A percentile compares a stretch with the other conserved stretches of the same genome.
phyloP scores from a whole-genome alignment of 2,888 invertebrate genomes.

The Kryphioiulus occultus region DNA sequence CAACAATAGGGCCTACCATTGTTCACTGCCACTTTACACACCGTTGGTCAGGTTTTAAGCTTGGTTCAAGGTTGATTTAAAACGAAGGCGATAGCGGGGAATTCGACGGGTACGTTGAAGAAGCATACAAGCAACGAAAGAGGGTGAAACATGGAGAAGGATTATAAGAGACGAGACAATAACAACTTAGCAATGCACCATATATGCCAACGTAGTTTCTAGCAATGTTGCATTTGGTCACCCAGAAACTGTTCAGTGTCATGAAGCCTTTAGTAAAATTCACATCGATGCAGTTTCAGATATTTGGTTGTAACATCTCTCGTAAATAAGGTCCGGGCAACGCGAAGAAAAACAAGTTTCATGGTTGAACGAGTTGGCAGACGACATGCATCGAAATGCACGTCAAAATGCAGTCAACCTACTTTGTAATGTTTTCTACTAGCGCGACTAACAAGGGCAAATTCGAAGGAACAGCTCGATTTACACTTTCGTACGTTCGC shows the following conservation, averaged over 20 bases:
- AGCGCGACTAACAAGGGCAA: not conserved
- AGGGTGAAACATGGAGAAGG: not conserved
- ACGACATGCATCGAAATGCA: not conserved
- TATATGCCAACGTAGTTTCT: no score
- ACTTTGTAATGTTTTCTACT: not conserved
- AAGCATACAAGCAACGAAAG: not conserved
- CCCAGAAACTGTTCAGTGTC: no score
- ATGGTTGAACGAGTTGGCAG: not conserved
- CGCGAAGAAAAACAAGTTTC: not conserved
- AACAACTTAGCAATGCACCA: no score
- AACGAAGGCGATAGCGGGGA: not conserved
- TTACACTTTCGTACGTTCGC: not conserved
- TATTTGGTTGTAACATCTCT: no score
- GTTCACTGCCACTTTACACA: not conserved
- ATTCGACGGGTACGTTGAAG: not conserved
- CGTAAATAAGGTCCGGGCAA: no score
- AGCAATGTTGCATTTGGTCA: no score
- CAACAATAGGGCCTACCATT: no score
- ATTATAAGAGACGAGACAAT: not conserved
- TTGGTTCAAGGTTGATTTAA: not conserved
- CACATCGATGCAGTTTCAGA: no score
- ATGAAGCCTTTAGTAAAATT: no score
- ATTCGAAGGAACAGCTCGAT: not conserved
- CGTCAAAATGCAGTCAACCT: not conserved
- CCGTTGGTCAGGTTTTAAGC: not conserved